Conservation (phyloP, 1,140 invertebrate genomes). For the Ceratoteleas bidentatus region DNA sequence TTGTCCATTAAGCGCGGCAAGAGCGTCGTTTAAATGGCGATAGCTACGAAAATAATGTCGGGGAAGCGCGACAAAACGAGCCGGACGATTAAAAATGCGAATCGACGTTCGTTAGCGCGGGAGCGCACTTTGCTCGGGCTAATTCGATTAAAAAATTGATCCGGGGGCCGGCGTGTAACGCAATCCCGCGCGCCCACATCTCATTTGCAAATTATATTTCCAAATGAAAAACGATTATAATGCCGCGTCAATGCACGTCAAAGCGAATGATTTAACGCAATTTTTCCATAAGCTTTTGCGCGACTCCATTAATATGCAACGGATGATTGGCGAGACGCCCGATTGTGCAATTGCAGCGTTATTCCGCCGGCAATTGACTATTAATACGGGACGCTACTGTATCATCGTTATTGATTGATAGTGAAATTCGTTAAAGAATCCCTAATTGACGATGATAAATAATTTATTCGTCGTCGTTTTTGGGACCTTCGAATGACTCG, state of each 20-base stretch:
- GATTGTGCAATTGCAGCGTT: constrained; percentile 42
- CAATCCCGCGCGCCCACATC: no score
- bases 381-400: constrained; percentile 52
- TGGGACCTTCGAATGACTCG: neutral
- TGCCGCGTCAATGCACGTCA: constrained; percentile 39
- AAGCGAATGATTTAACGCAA: constrained; percentile 49
- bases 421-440: constrained; percentile 53
- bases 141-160: no score
- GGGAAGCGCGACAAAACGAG: no score
- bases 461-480: constrained; percentile 8
- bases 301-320: constrained; percentile 55
- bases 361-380: constrained; percentile 49
- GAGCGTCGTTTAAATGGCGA: no score
- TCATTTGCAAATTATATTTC: constrained; percentile 30
- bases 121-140: no score
- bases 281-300: constrained; percentile 49
- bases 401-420: constrained; percentile 52
- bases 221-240: constrained; percentile 33
- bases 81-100: no score
- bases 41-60: no score
- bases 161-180: no score
- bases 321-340: constrained; percentile 44
- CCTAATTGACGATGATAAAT: constrained; percentile 47
- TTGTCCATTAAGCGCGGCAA: no score
- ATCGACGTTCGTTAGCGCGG: no score